Evolutionary conservation across 2,888 invertebrate genomes (phyloP).

Genomic region (Esperia sulphurella): DNA sequence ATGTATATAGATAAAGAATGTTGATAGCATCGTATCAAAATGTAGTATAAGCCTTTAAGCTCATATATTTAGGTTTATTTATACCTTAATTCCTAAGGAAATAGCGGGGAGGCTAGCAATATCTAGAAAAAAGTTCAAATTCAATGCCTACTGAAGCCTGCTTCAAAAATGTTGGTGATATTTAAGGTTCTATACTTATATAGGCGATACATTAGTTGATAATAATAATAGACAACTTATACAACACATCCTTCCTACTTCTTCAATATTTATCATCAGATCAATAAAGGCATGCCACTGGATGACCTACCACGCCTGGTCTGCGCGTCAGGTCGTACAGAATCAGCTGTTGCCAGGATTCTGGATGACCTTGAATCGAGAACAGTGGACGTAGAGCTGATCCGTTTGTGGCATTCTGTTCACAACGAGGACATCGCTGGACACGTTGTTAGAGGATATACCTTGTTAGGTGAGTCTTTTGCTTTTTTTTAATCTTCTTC

Average conservation of each 20-base stretch:
- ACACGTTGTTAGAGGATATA: constrained; percentile 88
- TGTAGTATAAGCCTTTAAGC: no score
- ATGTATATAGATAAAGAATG: neutral
- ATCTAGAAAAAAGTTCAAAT: no score
- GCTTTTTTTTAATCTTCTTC: neutral
- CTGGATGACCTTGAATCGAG: constrained; percentile 81
- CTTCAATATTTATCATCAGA: constrained; percentile 30
- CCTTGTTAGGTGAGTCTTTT: constrained; percentile 66
- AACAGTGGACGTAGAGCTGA: constrained; percentile 81
- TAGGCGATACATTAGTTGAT: no score
- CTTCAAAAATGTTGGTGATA: no score
- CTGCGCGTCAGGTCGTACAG: constrained; percentile 88
- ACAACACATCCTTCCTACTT: no score
- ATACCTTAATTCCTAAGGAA: no score
- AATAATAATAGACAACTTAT: no score
- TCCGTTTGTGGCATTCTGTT: constrained; percentile 80
- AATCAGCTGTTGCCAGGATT: constrained; percentile 84
- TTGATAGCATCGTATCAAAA: no score
- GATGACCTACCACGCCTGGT: constrained; percentile 87
- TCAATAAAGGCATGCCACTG: constrained; percentile 79
- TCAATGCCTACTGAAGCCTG: no score
- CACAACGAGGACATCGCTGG: constrained; percentile 79
- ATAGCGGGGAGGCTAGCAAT: no score
- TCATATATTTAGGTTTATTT: no score
- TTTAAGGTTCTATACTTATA: no score